Evolutionary conservation across 2,113 vertebrate genomes (phyloP).

Genomic region (Oryctolagus cuniculus): DNA sequence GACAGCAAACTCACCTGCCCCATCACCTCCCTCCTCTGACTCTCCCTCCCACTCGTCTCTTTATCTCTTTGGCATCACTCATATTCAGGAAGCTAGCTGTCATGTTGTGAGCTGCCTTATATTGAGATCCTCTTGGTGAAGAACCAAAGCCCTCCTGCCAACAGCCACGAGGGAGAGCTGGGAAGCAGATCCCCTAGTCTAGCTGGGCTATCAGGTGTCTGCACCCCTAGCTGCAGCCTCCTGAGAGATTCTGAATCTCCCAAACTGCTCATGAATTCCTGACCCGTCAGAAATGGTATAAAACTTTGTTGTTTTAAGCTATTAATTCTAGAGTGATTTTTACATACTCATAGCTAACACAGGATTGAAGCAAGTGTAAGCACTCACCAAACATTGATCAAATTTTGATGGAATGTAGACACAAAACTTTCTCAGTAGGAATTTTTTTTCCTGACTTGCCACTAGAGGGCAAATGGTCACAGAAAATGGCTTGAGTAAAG

Average conservation of each 20-base stretch:
- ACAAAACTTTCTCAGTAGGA: conserved; percentile 30
- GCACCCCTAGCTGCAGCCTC: background rate
- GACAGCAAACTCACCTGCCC: background rate
- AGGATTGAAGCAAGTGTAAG: conserved; percentile 2
- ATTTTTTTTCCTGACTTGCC: conserved; percentile 32
- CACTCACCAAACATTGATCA: background rate
- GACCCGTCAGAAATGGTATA: background rate
- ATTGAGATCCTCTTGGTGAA: background rate
- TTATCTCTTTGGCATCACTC: background rate
- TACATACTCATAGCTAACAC: background rate
- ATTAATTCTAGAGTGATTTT: background rate
- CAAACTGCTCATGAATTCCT: background rate
- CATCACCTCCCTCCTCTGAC: background rate
- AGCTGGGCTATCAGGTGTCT: background rate
- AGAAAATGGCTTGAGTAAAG: background rate
- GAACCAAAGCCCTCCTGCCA: background rate
- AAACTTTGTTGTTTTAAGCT: background rate
- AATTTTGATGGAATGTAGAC: background rate
- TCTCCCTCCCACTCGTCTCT: no score
- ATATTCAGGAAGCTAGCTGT: background rate
- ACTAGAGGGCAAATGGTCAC: conserved; percentile 77
- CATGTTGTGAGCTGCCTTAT: background rate
- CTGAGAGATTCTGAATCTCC: background rate
- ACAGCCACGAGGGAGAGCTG: background rate
- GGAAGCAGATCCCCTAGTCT: no score